Conservation (phyloP, 2,797 vertebrate genomes). For the Molossus molossus region DNA sequence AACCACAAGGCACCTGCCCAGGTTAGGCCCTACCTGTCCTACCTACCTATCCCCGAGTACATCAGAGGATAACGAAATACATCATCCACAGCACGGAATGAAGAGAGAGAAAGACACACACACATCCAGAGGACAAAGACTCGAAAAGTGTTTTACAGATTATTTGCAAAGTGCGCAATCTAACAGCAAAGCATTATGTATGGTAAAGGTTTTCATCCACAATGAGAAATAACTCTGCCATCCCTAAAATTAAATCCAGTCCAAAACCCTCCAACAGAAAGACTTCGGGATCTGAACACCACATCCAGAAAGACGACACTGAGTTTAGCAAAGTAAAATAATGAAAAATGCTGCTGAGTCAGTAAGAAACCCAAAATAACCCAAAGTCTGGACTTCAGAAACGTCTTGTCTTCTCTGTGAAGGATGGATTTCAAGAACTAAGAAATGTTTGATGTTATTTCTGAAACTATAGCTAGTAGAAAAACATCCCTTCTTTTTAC, state of each 20-base stretch:
- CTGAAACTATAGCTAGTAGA: neutral
- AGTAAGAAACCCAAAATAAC: constrained; percentile 13
- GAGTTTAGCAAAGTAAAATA: neutral
- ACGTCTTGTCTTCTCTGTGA: neutral
- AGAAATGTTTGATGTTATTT: constrained; percentile 43
- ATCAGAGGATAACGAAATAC: neutral
- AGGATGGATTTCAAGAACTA: constrained; percentile 24
- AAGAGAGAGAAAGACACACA: neutral
- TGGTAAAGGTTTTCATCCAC: neutral
- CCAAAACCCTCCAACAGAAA: constrained; percentile 2
- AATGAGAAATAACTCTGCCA: neutral
- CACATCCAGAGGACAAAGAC: neutral
- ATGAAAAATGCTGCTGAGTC: neutral
- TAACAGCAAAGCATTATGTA: neutral
- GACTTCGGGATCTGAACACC: neutral
- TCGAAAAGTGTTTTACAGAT: neutral
- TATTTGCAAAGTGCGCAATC: neutral
- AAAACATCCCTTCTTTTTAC: constrained; percentile 4
- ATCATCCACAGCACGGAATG: neutral
- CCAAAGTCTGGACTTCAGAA: neutral
- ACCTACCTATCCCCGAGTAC: neutral
- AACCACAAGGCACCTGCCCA: neutral
- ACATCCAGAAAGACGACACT: neutral
- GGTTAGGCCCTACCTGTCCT: neutral
- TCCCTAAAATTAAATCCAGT: neutral